Conservation (phyloP, 2,888 invertebrate species). For the Drosophila greeni region DNA sequence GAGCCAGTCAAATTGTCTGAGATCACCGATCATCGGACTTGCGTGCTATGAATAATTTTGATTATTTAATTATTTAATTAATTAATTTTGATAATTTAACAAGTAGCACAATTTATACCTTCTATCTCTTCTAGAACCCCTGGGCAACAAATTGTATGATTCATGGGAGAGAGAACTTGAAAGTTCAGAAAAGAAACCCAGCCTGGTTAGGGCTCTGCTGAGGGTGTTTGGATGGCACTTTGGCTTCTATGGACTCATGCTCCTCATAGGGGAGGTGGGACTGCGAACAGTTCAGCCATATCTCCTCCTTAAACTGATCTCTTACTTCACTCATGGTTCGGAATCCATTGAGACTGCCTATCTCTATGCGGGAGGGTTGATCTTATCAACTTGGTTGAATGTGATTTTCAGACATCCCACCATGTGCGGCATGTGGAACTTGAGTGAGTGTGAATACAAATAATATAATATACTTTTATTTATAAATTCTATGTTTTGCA, state of each 20-base stretch:
- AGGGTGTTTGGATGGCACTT: slow-evolving; percentile 82
- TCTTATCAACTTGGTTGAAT: slow-evolving; percentile 86
- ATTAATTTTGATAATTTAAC: neutral
- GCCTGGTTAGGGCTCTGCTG: slow-evolving; percentile 76
- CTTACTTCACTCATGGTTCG: slow-evolving; percentile 79
- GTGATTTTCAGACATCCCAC: slow-evolving; percentile 91
- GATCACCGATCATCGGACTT: neutral
- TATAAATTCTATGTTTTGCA: neutral
- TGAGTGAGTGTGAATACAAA: slow-evolving; percentile 79
- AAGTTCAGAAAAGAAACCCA: slow-evolving; percentile 78
- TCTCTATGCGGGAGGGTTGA: slow-evolving; percentile 86
- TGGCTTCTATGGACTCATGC: slow-evolving; percentile 81
- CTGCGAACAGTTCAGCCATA: slow-evolving; percentile 83
- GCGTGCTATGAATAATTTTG: neutral
- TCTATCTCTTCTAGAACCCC: slow-evolving; percentile 65
- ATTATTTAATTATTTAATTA: too few relatives aligned
- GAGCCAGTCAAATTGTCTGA: neutral
- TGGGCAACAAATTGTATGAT: slow-evolving; percentile 82
- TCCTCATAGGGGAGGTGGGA: slow-evolving; percentile 82
- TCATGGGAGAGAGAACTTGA: slow-evolving; percentile 82
- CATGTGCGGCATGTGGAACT: slow-evolving; percentile 85
- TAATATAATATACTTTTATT: neutral
- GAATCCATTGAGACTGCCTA: slow-evolving; percentile 82
- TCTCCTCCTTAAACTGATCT: slow-evolving; percentile 82
- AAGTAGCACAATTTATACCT: neutral